Conservation (phyloP, 1,140 invertebrate genomes). For the Neodiprion pinetum region DNA sequence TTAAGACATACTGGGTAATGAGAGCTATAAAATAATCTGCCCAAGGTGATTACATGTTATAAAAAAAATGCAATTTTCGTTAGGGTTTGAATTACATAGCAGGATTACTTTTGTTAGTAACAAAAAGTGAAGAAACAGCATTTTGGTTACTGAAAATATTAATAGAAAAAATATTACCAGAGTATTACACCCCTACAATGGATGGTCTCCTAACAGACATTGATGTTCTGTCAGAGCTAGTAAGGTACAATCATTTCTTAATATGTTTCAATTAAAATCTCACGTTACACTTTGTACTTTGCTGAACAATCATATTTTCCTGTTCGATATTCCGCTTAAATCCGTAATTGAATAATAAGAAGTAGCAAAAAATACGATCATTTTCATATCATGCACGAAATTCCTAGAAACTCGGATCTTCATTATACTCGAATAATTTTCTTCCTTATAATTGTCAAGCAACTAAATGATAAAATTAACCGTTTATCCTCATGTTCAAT, state of each 20-base stretch:
- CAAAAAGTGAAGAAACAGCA: slow-evolving; percentile 87
- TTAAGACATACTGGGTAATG: too few species aligned
- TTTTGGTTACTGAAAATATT: slow-evolving; percentile 91
- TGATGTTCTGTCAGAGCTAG: slow-evolving; percentile 84
- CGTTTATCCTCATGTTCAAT: too few species aligned
- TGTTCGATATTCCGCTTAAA: too few species aligned
- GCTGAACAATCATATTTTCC: neutral
- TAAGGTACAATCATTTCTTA: slow-evolving; percentile 61
- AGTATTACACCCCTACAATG: slow-evolving; percentile 90
- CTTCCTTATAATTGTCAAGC: too few species aligned
- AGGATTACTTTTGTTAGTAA: slow-evolving; percentile 82
- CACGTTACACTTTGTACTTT: slow-evolving; percentile 9
- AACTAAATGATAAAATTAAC: too few species aligned
- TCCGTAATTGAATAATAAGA: too few species aligned
- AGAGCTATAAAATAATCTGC: too few species aligned
- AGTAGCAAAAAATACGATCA: neutral
- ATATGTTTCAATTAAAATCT: slow-evolving; percentile 10
- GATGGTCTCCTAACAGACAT: slow-evolving; percentile 86
- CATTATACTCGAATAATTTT: neutral
- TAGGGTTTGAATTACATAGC: slow-evolving; percentile 92
- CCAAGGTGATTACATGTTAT: neutral
- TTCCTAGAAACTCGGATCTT: neutral
- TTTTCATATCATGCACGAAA: neutral
- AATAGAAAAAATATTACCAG: slow-evolving; percentile 85
- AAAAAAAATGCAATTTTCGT: slow-evolving; percentile 26